Percentiles rank a stretch among this genome's conserved stretches.
Conservation (phyloP, 2,797 vertebrate species). For the Danio jaintianensis region DNA sequence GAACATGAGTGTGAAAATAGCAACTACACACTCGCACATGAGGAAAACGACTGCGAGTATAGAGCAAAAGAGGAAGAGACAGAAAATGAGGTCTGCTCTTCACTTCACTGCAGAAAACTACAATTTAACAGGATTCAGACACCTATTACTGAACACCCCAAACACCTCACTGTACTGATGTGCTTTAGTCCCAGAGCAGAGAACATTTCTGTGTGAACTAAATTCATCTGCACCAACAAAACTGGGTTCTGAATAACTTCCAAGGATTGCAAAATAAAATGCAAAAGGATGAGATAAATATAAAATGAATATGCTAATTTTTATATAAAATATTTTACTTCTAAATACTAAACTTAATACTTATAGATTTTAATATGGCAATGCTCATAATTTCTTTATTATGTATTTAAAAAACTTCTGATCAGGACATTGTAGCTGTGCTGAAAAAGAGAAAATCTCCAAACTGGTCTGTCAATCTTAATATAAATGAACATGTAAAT, state of each 20-base stretch:
- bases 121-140: not conserved
- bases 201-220: not conserved
- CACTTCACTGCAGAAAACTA: not conserved
- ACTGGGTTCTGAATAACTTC: slow-evolving; percentile 17
- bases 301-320: not conserved
- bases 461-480: too few species aligned
- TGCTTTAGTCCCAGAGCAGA: not conserved
- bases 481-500: too few species aligned
- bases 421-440: too few species aligned
- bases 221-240: not conserved
- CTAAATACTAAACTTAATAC: too few species aligned
- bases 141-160: not conserved
- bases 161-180: not conserved
- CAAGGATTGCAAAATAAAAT: not conserved
- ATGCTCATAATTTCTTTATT: too few species aligned
- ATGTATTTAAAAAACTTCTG: too few species aligned
- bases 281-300: not conserved
- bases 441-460: too few species aligned
- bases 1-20: slow-evolving; percentile 20
- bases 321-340: too few species aligned
- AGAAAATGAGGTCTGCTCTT: slow-evolving; percentile 20
- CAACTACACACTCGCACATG: slow-evolving; percentile 11
- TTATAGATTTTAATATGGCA: too few species aligned
- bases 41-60: not conserved
- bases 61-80: slow-evolving; percentile 1